A percentile compares a stretch with the other conserved stretches of the same genome.
Evolutionary conservation across 2,888 invertebrate species (phyloP).

Genomic region (Tenthredo scrophulariae): DNA sequence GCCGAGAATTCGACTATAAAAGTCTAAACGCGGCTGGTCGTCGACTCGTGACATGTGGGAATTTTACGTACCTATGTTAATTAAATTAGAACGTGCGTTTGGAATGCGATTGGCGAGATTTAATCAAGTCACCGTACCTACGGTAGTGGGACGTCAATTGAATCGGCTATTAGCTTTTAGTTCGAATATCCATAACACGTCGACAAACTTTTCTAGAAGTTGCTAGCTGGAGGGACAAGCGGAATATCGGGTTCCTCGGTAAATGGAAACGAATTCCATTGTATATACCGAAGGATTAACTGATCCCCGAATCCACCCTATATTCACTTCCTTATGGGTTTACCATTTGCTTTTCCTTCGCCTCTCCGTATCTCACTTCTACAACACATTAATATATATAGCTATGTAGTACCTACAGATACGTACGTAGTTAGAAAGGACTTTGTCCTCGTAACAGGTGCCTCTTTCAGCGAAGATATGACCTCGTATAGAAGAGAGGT

Average conservation of each 20-base stretch:
- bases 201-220: slow-evolving; percentile 22
- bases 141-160: slow-evolving; percentile 20
- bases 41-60: slow-evolving; percentile 31
- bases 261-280: slow-evolving; percentile 31
- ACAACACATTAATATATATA: background rate
- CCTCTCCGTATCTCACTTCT: background rate
- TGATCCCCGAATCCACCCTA: background rate
- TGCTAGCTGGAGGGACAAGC: background rate
- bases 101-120: slow-evolving; percentile 51
- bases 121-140: slow-evolving; percentile 31
- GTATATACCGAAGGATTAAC: slow-evolving; percentile 10
- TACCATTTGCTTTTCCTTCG: background rate
- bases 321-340: background rate
- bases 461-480: slow-evolving; percentile 20
- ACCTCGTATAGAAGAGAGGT: background rate
- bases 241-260: background rate
- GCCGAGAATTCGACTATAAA: slow-evolving; percentile 23
- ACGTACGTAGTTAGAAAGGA: background rate
- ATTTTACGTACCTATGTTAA: slow-evolving; percentile 50
- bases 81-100: slow-evolving; percentile 49
- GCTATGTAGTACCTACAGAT: background rate
- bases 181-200: slow-evolving; percentile 49
- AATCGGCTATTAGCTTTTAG: slow-evolving; percentile 49
- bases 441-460: slow-evolving; percentile 44
- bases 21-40: slow-evolving; percentile 12